Evolutionary conservation across 2,113 vertebrate species (phyloP).

Genomic region (Cynopterus brachyotis): DNA sequence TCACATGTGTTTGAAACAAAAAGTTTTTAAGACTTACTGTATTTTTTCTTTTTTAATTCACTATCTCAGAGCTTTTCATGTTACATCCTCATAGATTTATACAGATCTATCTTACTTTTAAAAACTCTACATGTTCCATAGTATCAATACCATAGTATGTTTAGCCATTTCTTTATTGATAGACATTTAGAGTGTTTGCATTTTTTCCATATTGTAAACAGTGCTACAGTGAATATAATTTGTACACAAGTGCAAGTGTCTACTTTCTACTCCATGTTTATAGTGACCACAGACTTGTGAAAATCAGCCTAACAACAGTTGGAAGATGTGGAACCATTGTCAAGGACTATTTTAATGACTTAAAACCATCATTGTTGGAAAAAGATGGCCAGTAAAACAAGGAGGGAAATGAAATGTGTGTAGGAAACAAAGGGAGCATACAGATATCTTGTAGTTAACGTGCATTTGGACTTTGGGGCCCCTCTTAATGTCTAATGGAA

Average conservation of each 20-base stretch:
- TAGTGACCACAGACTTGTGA: background rate
- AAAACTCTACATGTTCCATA: background rate
- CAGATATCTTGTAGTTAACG: background rate
- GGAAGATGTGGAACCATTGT: background rate
- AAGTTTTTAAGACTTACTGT: background rate
- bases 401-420: background rate
- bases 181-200: background rate
- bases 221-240: background rate
- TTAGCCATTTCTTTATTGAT: background rate
- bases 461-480: background rate
- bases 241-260: background rate
- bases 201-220: background rate
- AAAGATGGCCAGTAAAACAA: background rate
- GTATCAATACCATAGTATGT: background rate
- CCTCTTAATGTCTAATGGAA: background rate
- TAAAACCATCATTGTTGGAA: background rate
- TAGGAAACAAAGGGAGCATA: background rate
- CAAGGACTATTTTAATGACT: background rate
- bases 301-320: background rate
- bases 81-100: background rate
- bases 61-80: background rate
- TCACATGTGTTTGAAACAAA: background rate
- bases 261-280: background rate
- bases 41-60: conserved; percentile 23
- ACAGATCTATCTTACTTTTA: background rate